phyloP scores from a whole-genome alignment of 2,113 vertebrate species.

The Oreochromis spilurus region DNA sequence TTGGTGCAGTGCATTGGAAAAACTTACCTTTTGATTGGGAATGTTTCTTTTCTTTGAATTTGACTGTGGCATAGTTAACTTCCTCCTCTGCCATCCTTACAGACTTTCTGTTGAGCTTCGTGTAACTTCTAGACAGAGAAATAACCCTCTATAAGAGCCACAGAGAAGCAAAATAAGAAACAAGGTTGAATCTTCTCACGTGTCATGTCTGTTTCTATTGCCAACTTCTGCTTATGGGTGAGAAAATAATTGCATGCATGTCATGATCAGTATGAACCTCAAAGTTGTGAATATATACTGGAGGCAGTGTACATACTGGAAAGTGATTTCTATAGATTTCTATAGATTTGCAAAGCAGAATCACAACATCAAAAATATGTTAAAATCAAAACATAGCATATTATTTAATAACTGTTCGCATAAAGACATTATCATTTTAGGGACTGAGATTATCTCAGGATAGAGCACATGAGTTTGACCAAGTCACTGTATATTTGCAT shows the following conservation, averaged over 20 bases:
- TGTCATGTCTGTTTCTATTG: background rate
- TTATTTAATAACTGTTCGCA: background rate
- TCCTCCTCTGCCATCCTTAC: background rate
- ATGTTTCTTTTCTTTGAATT: background rate
- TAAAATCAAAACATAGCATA: background rate
- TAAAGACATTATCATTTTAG: background rate
- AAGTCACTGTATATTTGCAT: too few relatives aligned
- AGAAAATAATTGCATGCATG: background rate
- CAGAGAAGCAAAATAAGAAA: background rate
- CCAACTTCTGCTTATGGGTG: background rate
- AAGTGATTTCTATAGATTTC: background rate
- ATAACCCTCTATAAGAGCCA: background rate
- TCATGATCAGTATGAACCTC: background rate
- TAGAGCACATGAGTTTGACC: background rate
- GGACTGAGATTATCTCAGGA: background rate
- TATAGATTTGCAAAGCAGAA: background rate
- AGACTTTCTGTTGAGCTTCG: background rate
- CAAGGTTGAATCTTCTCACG: accelerated
- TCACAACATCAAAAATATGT: background rate
- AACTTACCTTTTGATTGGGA: background rate
- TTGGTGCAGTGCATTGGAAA: background rate
- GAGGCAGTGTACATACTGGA: background rate
- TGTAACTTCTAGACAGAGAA: background rate
- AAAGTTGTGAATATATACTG: background rate
- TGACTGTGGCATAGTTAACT: constrained; percentile 6